A percentile compares a stretch with the other conserved stretches of the same genome.
Evolutionary conservation across 2,888 invertebrate genomes (phyloP).

Genomic region (Amiota communis): DNA sequence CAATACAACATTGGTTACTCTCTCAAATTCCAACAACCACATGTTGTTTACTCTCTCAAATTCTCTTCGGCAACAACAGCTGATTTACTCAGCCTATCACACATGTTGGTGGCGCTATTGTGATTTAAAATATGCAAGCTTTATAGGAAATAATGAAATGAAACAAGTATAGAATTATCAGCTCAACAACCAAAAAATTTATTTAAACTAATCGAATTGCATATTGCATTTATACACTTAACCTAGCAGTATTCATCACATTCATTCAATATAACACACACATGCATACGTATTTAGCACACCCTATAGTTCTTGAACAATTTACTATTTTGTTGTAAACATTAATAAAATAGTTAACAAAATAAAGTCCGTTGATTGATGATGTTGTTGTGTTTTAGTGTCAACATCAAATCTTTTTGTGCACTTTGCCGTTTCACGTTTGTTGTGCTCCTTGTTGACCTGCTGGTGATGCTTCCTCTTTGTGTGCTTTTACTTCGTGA

Average conservation of each 20-base stretch:
- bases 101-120: no score
- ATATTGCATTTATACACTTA: background rate
- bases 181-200: background rate
- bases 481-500: slow-evolving; percentile 76
- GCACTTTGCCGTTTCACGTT: slow-evolving; percentile 40
- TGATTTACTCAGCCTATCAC: no score
- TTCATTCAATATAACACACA: background rate
- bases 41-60: no score
- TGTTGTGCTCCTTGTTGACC: background rate
- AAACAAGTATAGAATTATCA: no score
- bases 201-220: background rate
- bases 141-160: no score
- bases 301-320: background rate
- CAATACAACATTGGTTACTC: no score
- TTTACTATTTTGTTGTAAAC: background rate
- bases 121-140: no score
- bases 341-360: background rate
- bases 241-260: slow-evolving; percentile 1
- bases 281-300: background rate
- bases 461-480: slow-evolving; percentile 15
- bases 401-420: slow-evolving; percentile 42
- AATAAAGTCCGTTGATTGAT: background rate
- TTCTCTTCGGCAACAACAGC: no score
- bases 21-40: no score
- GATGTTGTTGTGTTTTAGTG: background rate